Evolutionary conservation across 2,797 vertebrate species (phyloP).

Genomic region (Gobionotothen gibberifrons): DNA sequence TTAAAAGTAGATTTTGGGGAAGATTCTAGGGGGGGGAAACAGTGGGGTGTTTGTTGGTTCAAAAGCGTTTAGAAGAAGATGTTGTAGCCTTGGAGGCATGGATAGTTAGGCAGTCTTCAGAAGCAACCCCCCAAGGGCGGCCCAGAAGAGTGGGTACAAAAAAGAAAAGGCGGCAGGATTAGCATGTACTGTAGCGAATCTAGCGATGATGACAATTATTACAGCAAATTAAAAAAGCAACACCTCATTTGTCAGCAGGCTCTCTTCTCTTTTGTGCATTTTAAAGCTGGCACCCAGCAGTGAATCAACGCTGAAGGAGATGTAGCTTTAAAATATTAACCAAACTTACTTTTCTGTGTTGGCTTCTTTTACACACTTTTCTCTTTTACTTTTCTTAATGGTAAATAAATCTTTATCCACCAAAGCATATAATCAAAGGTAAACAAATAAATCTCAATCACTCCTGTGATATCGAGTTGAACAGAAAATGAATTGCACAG

Average conservation of each 20-base stretch:
- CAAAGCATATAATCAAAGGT: conserved; percentile 28
- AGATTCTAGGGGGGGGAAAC: conserved; percentile 64
- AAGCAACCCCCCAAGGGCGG: conserved; percentile 65
- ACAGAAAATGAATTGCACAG: conserved; percentile 23
- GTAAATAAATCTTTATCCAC: conserved; percentile 3
- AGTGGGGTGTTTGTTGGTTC: conserved; percentile 80
- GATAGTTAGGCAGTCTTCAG: conserved; percentile 61
- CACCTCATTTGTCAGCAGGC: conserved; percentile 77
- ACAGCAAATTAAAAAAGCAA: conserved; percentile 73
- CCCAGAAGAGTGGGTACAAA: conserved; percentile 59
- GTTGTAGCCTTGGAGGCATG: conserved; percentile 71
- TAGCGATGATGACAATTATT: conserved; percentile 73
- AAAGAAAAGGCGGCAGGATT: conserved; percentile 63
- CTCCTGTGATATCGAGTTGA: conserved; percentile 20
- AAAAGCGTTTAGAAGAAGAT: conserved; percentile 76
- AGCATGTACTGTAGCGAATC: too few relatives aligned
- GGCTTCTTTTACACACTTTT: conserved; percentile 11
- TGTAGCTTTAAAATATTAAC: conserved; percentile 40
- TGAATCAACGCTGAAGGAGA: conserved; percentile 40
- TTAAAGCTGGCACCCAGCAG: conserved; percentile 62
- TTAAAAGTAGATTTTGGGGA: conserved; percentile 75
- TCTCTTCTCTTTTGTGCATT: conserved; percentile 49
- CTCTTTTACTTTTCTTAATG: background rate
- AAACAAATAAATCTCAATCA: conserved; percentile 21
- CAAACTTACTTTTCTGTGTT: conserved; percentile 5